A percentile compares a stretch with the other conserved stretches of the same genome.
phyloP scores from a whole-genome alignment of 1,140 invertebrate genomes.

The Neodiprion pinetum region DNA sequence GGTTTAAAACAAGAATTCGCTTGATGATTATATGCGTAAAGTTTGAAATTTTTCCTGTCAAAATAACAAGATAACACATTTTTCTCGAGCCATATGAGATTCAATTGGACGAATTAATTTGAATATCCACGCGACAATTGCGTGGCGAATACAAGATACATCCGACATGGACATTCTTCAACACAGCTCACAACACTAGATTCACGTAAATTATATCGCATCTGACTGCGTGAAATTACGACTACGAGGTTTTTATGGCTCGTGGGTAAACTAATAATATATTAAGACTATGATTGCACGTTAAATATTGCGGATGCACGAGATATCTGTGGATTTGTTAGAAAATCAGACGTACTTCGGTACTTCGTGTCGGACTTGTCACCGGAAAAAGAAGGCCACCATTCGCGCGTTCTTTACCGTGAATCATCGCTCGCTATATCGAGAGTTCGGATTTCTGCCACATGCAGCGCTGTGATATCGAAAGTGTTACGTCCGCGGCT shows the following conservation, averaged over 20 bases:
- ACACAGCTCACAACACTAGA: not conserved
- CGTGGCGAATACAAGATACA: not conserved
- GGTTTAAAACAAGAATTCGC: not conserved
- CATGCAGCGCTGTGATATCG: slow-evolving; percentile 18
- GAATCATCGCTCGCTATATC: not conserved
- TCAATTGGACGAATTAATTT: not conserved
- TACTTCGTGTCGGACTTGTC: not conserved
- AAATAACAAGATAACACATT: no score
- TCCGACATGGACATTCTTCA: not conserved
- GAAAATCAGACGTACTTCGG: not conserved
- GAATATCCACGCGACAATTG: not conserved
- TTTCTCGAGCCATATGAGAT: not conserved
- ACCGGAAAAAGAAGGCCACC: slow-evolving; percentile 9
- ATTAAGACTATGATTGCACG: not conserved
- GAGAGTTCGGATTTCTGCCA: slow-evolving; percentile 18
- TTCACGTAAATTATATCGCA: not conserved
- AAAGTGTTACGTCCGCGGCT: not conserved
- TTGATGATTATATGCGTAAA: no score
- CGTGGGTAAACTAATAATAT: not conserved
- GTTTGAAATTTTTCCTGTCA: no score
- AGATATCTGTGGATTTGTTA: slow-evolving; percentile 12
- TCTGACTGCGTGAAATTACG: not conserved
- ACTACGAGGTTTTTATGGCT: not conserved
- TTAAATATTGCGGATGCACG: slow-evolving; percentile 14
- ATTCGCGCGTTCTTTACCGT: not conserved